Percentiles rank a stretch among this genome's conserved stretches.
phyloP scores from a whole-genome alignment of 2,888 invertebrate species.

The Andrena chrysosceles region DNA sequence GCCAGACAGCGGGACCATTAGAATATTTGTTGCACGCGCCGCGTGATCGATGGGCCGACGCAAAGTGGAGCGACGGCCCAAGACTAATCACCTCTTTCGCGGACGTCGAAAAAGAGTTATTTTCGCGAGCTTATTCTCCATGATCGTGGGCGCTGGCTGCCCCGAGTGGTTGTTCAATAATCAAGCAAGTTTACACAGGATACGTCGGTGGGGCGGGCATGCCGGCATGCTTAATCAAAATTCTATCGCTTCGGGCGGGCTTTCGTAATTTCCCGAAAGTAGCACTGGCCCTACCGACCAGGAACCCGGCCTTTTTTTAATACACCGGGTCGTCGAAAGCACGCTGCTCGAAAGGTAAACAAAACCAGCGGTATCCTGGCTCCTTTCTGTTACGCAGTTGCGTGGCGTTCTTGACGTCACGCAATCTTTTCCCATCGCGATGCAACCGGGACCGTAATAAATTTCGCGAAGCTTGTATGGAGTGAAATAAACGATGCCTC shows the following conservation, averaged over 20 bases:
- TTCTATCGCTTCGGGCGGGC: constrained; percentile 58
- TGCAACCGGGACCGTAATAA: constrained; percentile 33
- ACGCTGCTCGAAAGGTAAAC: background rate
- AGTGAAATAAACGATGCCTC: constrained; percentile 44
- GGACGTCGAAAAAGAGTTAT: constrained; percentile 59
- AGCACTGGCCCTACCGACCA: background rate
- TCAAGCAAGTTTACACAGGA: constrained; percentile 47
- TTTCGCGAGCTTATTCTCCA: constrained; percentile 55
- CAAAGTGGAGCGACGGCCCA: constrained; percentile 22
- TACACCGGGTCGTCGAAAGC: background rate
- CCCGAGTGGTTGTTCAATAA: constrained; percentile 53
- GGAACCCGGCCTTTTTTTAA: constrained; percentile 14
- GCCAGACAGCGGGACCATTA: constrained; percentile 1
- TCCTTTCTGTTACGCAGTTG: constrained; percentile 11
- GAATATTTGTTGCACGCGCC: constrained; percentile 45
- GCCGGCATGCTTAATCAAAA: constrained; percentile 62
- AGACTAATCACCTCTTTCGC: constrained; percentile 46
- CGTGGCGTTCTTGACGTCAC: background rate
- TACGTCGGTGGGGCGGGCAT: constrained; percentile 28
- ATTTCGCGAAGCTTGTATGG: constrained; percentile 10
- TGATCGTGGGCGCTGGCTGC: constrained; percentile 37
- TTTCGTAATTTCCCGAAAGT: constrained; percentile 16
- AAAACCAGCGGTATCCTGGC: background rate
- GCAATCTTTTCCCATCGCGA: constrained; percentile 1
- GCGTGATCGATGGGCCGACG: constrained; percentile 49